Base-by-base conservation (phyloP, 2,888 invertebrate genomes). In the Amitus sp. region DNA sequence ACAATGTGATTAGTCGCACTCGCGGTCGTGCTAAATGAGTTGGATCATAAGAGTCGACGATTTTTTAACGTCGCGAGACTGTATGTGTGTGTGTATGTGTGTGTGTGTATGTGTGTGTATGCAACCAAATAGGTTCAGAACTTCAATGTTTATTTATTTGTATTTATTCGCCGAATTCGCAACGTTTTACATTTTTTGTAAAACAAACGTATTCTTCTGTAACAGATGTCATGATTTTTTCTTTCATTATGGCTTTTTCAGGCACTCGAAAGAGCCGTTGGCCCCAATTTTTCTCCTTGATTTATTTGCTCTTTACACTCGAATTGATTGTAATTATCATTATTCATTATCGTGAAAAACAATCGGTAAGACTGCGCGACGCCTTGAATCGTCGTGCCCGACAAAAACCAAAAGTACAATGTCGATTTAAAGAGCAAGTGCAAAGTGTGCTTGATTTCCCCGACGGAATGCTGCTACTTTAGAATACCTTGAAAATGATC, bases 1-100 rank as follows among this genome's bases (percentile, higher is more conserved):
- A 61, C 47, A 72, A 76, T 79, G 78, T 80, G 77, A 79, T 78
- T 76, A 75, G 70, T 65, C 59, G 66, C 68, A 65, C 65, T 48
- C 52, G 23, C 40, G 19, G 20, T 61, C 65, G 67, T 48, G 53
- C 49, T 28, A 52, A 58, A 63, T 65, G 62, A 59, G 62, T 65
- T 27, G 51, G 48, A 61, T 34, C 27, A 51, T 53, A 43, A 51
- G 52, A 49, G 55, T 55, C 61, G 54, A 52, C 47, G 60, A 65
- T 58, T 60, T 68, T 61, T 67, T 58, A 61, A 58, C 17, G 47
- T 55, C 54, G 12, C 54, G 47, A 42, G 52, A 47, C 47, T 56
- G 45, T 53, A 55, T 34, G 49, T 63, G 57, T 12, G 43, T 50
- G 58, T 51, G 17, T 49, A 56, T 56, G 12, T 56, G 47, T 43